Evolutionary conservation across 30 jellyfish, hydroid and myxozoan species (phyloP).

Genomic region (Catostylus mosaicus): DNA sequence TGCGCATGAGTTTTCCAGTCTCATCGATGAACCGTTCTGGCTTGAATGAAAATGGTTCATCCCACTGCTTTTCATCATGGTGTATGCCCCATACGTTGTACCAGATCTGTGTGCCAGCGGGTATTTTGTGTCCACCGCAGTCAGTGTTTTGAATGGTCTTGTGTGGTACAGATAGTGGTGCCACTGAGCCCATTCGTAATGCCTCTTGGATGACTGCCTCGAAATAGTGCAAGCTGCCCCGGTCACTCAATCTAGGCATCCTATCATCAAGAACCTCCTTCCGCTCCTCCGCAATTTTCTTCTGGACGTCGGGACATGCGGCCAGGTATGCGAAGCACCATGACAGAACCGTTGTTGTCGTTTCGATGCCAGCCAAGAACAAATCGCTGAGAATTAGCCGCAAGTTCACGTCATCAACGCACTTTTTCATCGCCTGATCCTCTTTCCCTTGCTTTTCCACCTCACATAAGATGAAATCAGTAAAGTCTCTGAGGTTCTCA

Average conservation of each 20-base stretch:
- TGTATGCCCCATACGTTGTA: constrained; percentile 80
- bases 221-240: constrained; percentile 51
- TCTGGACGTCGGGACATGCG: constrained; percentile 80
- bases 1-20: constrained; percentile 43
- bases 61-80: constrained; percentile 80
- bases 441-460: constrained; percentile 6
- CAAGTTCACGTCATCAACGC: constrained; percentile 50
- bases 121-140: constrained; percentile 63
- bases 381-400: constrained; percentile 57
- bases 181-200: constrained; percentile 63
- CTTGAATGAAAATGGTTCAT: constrained; percentile 63
- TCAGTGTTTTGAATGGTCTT: constrained; percentile 40
- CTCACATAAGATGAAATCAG: constrained; percentile 59
- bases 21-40: constrained; percentile 82
- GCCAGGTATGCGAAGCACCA: constrained; percentile 72
- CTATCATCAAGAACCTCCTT: constrained; percentile 49
- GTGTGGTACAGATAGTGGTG: constrained; percentile 79
- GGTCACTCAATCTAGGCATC: constrained; percentile 61
- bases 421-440: background rate
- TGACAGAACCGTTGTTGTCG: constrained; percentile 60
- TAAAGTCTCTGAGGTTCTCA: constrained; percentile 65
- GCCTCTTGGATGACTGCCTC: constrained; percentile 75
- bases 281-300: constrained; percentile 57
- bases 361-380: constrained; percentile 72
- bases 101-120: constrained; percentile 63